Conservation (phyloP, 2,797 vertebrate genomes). For the Neopelma chrysocephalum region DNA sequence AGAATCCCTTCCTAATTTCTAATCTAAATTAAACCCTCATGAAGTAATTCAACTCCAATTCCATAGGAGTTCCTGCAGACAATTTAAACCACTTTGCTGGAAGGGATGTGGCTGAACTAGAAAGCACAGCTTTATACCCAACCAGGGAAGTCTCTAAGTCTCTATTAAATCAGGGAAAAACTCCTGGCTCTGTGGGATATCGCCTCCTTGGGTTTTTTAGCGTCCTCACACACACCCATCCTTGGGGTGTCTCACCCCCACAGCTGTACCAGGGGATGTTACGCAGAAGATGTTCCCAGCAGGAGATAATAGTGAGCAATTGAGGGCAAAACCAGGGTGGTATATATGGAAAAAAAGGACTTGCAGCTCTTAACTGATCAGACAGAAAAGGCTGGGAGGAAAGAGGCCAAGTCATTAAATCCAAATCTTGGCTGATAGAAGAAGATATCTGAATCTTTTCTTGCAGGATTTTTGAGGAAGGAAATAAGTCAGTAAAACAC, state of each 20-base stretch:
- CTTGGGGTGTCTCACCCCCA: neutral
- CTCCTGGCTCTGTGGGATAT: neutral
- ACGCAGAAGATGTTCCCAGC: neutral
- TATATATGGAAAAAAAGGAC: neutral
- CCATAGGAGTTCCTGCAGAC: neutral
- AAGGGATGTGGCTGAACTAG: neutral
- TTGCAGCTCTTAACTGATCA: constrained; percentile 21
- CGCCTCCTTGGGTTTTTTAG: neutral
- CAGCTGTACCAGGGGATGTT: neutral
- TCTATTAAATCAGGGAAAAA: neutral
- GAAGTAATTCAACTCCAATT: neutral
- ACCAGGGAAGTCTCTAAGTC: neutral
- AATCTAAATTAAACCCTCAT: neutral
- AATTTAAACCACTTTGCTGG: neutral
- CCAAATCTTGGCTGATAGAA: constrained; percentile 22
- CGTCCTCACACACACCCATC: neutral
- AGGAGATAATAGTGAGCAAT: constrained; percentile 9
- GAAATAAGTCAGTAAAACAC: constrained; percentile 23
- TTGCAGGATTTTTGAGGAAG: neutral
- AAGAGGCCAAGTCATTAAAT: constrained; percentile 23
- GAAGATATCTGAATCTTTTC: constrained; percentile 16
- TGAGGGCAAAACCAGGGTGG: neutral
- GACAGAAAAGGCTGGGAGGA: neutral
- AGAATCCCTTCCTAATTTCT: neutral
- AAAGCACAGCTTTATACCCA: neutral